Evolutionary conservation across 2,113 vertebrate genomes (phyloP).

Genomic region (Pseudopodoces humilis): DNA sequence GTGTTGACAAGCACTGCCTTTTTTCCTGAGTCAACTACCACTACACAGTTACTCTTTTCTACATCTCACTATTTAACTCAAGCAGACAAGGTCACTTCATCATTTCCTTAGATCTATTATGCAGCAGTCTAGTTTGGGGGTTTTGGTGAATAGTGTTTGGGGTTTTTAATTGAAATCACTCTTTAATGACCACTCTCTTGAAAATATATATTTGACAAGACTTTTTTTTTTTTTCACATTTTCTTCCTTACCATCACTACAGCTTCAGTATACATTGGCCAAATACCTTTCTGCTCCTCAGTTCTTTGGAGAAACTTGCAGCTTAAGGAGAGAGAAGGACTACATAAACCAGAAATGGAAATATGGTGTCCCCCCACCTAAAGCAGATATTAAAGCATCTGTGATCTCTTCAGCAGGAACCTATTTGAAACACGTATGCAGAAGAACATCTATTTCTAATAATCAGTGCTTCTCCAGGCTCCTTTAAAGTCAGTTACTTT

Average conservation of each 20-base stretch:
- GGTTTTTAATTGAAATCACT: neutral
- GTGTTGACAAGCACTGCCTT: neutral
- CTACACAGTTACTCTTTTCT: neutral
- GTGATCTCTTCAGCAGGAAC: neutral
- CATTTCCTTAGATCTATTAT: neutral
- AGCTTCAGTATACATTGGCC: neutral
- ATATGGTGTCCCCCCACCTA: neutral
- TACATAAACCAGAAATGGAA: neutral
- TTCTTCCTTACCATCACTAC: neutral
- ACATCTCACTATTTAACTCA: neutral
- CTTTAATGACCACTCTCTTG: neutral
- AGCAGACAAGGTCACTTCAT: neutral
- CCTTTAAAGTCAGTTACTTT: neutral
- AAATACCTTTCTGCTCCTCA: neutral
- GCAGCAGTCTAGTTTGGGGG: neutral
- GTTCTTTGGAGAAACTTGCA: neutral
- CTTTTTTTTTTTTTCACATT: neutral
- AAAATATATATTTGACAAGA: neutral
- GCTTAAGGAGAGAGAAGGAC: neutral
- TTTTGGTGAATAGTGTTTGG: neutral
- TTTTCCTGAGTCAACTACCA: neutral
- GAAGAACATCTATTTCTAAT: neutral
- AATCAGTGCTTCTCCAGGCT: fast-evolving
- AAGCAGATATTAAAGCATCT: neutral
- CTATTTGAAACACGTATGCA: fast-evolving